These are phyloP conservation scores for Eledone cirrhosa DNA, from an alignment of 2,888 invertebrate species.

Conservation along the genomic window DNA sequence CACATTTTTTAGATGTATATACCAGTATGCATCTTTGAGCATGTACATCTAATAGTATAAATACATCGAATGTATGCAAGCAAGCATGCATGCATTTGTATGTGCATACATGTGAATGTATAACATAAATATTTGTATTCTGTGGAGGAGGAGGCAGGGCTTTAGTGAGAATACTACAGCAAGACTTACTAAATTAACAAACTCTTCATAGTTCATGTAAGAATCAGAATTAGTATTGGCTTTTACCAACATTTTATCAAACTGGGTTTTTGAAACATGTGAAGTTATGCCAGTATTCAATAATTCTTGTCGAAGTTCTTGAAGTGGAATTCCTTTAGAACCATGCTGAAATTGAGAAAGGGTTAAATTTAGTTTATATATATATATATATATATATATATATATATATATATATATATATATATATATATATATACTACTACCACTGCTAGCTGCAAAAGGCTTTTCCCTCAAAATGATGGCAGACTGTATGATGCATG, in stretches of 20 bases:
- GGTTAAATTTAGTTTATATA: background rate
- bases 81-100: no score
- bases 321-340: slow-evolving; percentile 63
- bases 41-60: no score
- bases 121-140: no score
- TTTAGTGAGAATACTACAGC: no score
- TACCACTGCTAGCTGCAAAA: background rate
- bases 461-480: no score
- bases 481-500: no score
- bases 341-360: slow-evolving; percentile 52
- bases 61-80: no score
- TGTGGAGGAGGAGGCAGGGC: no score
- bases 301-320: slow-evolving; percentile 62
- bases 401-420: background rate
- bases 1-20: no score
- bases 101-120: no score
- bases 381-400: slow-evolving; percentile 9
- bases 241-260: slow-evolving; percentile 54
- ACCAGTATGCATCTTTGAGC: no score
- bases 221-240: slow-evolving; percentile 65
- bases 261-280: slow-evolving; percentile 46
- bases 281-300: slow-evolving; percentile 59
- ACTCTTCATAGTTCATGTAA: slow-evolving; percentile 66
- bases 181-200: slow-evolving; percentile 65
- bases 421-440: background rate